phyloP scores from a whole-genome alignment of 1,140 invertebrate genomes.

The Lethrus apterus region DNA sequence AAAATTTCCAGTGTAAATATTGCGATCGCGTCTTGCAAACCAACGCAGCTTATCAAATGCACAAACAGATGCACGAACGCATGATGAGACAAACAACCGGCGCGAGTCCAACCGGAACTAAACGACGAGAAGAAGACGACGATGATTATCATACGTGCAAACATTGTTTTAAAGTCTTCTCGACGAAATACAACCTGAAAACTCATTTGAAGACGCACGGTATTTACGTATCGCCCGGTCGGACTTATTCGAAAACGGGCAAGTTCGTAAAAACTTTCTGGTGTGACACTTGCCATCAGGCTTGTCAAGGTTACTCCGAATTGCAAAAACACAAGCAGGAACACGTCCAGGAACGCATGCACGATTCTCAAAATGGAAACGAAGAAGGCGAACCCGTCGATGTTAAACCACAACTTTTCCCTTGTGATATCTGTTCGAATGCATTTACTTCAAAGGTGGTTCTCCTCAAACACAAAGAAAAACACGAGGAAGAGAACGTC shows the following conservation, averaged over 20 bases:
- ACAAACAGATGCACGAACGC: slow-evolving; percentile 32
- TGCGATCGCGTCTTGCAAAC: slow-evolving; percentile 31
- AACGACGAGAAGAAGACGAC: slow-evolving; percentile 18
- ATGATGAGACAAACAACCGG: slow-evolving; percentile 11
- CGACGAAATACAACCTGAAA: slow-evolving; percentile 29
- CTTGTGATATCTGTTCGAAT: slow-evolving; percentile 30
- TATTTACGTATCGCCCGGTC: slow-evolving; percentile 19
- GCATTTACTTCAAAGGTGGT: slow-evolving; percentile 26
- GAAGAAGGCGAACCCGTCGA: neutral
- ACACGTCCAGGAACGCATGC: slow-evolving; percentile 18
- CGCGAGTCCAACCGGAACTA: neutral
- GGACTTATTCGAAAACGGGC: slow-evolving; percentile 11
- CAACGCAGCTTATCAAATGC: slow-evolving; percentile 26
- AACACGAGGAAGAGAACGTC: slow-evolving; percentile 20
- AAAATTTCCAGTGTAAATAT: slow-evolving; percentile 23
- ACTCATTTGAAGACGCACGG: slow-evolving; percentile 35
- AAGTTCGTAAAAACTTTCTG: slow-evolving; percentile 24
- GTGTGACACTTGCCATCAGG: slow-evolving; percentile 31
- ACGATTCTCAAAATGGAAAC: neutral
- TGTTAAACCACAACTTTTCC: slow-evolving; percentile 21
- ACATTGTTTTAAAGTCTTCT: slow-evolving; percentile 36
- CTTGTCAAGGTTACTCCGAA: slow-evolving; percentile 24
- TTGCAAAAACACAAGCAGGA: slow-evolving; percentile 30
- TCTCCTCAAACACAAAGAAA: slow-evolving; percentile 30
- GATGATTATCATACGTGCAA: slow-evolving; percentile 37